Percentiles rank a stretch among this genome's conserved stretches.
phyloP scores from a whole-genome alignment of 2,113 vertebrate species.

The Notechis scutatus region DNA sequence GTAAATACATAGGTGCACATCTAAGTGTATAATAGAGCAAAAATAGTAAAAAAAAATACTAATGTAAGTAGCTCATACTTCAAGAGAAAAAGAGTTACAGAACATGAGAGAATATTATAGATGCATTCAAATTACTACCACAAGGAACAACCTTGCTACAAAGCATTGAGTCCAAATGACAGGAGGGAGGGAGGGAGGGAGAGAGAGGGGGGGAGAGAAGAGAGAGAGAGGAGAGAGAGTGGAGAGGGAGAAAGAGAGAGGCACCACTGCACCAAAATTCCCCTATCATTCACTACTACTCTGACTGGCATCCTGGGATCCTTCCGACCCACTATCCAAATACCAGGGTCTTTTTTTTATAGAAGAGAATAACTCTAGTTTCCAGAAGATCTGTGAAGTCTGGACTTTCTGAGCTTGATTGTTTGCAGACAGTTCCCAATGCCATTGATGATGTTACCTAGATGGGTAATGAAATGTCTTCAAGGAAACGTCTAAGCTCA shows the following conservation, averaged over 20 bases:
- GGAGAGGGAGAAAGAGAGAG: too few relatives aligned
- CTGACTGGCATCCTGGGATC: neutral
- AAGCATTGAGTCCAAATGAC: neutral
- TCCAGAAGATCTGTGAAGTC: neutral
- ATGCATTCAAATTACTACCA: neutral
- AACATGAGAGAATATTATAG: conserved; percentile 18
- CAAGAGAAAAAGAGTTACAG: conserved; percentile 55
- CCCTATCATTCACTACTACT: neutral
- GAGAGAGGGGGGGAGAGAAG: too few relatives aligned
- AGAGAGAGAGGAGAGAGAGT: fast-evolving
- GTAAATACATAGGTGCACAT: conserved; percentile 34
- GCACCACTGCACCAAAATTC: neutral
- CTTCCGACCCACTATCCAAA: neutral
- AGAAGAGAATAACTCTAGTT: neutral
- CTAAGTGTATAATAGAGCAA: conserved; percentile 43
- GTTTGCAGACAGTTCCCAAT: neutral
- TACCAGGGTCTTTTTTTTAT: neutral
- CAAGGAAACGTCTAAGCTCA: neutral
- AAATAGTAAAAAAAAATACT: conserved; percentile 53
- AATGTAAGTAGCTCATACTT: conserved; percentile 58
- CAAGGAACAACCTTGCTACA: neutral
- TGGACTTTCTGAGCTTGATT: neutral
- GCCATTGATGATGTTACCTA: neutral
- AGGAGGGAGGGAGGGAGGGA: too few relatives aligned
- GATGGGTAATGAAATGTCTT: neutral